phyloP scores from a whole-genome alignment of 2,888 invertebrate genomes.

The Tipula unca region DNA sequence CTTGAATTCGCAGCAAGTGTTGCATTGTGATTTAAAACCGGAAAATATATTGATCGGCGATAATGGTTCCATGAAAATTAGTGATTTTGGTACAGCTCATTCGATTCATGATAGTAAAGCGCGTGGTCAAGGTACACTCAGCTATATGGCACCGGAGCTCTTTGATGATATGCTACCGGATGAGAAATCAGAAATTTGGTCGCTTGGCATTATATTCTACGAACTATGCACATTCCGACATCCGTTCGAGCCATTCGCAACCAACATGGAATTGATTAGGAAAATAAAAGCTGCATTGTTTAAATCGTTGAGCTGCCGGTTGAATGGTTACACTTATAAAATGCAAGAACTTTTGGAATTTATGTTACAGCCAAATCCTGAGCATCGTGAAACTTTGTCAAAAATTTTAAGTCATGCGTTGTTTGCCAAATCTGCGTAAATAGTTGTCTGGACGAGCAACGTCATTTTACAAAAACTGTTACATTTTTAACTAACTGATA shows the following conservation, averaged over 20 bases:
- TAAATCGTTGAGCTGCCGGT: neutral
- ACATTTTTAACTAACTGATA: too few species aligned
- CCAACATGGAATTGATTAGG: neutral
- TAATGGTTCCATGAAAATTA: constrained; percentile 25
- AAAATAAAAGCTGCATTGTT: neutral
- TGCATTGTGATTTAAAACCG: constrained; percentile 27
- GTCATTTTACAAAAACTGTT: too few species aligned
- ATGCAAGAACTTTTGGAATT: neutral
- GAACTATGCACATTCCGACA: constrained; percentile 41
- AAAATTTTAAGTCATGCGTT: neutral
- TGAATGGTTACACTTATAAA: neutral
- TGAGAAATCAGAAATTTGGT: constrained; percentile 59
- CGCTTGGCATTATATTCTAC: constrained; percentile 55
- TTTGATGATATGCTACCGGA: constrained; percentile 53
- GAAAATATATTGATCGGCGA: constrained; percentile 25
- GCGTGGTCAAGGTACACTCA: constrained; percentile 47
- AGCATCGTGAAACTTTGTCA: neutral
- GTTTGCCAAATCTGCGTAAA: neutral
- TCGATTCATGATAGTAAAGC: constrained; percentile 39
- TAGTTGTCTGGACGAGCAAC: too few species aligned
- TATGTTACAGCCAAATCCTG: neutral
- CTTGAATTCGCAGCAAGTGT: constrained; percentile 35
- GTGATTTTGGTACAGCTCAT: constrained; percentile 29
- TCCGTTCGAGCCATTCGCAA: constrained; percentile 21
- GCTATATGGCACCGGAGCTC: constrained; percentile 59